These are phyloP conservation scores for Lasioglossum calceatum DNA, from an alignment of 2,888 invertebrate genomes.

Conservation along the genomic window DNA sequence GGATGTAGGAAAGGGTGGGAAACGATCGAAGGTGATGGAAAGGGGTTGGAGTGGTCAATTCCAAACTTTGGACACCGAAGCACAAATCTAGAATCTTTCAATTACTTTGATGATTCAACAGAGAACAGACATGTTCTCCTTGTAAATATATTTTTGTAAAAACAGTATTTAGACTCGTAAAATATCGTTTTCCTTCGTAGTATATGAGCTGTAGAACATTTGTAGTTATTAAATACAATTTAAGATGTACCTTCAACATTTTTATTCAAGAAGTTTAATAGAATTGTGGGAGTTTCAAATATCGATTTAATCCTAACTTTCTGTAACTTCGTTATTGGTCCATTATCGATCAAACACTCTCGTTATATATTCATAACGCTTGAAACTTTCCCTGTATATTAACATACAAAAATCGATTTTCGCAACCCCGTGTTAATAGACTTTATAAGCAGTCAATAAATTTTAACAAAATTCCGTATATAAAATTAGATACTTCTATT, in stretches of 20 bases:
- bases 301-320: not conserved
- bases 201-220: too few relatives aligned
- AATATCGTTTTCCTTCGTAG: too few relatives aligned
- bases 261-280: not conserved
- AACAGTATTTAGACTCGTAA: too few relatives aligned
- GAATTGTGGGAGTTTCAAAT: not conserved
- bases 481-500: not conserved
- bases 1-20: not conserved
- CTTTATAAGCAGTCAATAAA: not conserved
- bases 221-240: too few relatives aligned
- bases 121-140: too few relatives aligned
- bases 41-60: not conserved
- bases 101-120: not conserved
- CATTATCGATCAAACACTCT: not conserved
- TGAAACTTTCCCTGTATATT: not conserved
- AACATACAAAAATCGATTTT: not conserved
- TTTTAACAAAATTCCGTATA: not conserved
- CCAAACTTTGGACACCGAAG: not conserved
- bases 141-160: too few relatives aligned
- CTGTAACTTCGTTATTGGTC: not conserved
- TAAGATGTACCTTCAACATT: not conserved
- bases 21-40: not conserved
- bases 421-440: not conserved
- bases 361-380: not conserved
- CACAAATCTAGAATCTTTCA: not conserved